Conservation (phyloP, 1,140 invertebrate genomes). For the Conopomorpha cramerella region DNA sequence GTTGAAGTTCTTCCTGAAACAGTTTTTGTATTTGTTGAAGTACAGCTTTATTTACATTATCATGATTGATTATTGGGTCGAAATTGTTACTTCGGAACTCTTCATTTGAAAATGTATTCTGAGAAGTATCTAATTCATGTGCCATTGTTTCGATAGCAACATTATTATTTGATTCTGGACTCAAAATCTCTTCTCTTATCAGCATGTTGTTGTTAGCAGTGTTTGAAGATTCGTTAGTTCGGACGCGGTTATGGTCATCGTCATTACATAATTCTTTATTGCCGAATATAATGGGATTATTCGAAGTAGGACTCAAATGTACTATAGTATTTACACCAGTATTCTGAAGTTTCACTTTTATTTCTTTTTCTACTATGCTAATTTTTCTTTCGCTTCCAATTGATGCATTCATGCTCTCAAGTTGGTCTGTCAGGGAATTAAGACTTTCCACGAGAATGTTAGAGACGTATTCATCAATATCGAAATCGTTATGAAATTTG, state of each 20-base stretch:
- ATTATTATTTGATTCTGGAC: no score
- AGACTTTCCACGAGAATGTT: constrained; percentile 55
- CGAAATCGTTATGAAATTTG: no score
- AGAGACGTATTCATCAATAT: constrained; percentile 55
- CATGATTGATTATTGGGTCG: no score
- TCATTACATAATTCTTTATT: constrained; percentile 39
- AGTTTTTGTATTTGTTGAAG: constrained; percentile 50
- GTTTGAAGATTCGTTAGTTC: constrained; percentile 16
- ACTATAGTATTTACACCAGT: constrained; percentile 53
- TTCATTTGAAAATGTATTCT: no score
- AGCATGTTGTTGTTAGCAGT: constrained; percentile 26
- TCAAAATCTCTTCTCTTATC: no score
- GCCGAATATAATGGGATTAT: constrained; percentile 50
- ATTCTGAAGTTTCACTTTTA: constrained; percentile 55
- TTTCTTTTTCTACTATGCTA: constrained; percentile 55
- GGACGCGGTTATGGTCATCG: constrained; percentile 14
- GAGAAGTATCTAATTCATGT: no score
- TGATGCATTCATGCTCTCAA: constrained; percentile 50
- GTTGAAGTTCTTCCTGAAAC: constrained; percentile 35
- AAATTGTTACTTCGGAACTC: no score
- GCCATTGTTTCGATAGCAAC: no score
- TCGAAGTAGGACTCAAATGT: constrained; percentile 46
- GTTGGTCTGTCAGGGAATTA: constrained; percentile 48
- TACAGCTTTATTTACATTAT: constrained; percentile 37
- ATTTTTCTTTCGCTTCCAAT: constrained; percentile 35